A percentile compares a stretch with the other conserved stretches of the same genome.
Evolutionary conservation across 2,797 vertebrate genomes (phyloP).

Genomic region (Enteromius anoplus): DNA sequence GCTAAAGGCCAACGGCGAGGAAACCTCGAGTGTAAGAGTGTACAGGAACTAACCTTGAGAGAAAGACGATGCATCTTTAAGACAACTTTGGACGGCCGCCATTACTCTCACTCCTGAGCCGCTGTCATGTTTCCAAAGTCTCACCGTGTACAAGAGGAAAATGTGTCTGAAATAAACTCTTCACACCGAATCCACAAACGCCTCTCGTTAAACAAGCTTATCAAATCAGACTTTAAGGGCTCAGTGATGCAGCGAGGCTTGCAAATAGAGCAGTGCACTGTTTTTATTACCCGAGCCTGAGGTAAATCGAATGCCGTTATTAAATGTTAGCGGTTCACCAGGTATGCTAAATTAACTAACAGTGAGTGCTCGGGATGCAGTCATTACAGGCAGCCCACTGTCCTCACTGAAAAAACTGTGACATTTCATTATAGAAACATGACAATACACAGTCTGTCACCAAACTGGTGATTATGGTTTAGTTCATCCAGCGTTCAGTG

Average conservation of each 20-base stretch:
- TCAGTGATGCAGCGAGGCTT: constrained; percentile 58
- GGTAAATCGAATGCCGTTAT: constrained; percentile 61
- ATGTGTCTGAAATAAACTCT: constrained; percentile 45
- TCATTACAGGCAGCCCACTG: constrained; percentile 50
- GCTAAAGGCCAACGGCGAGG: constrained; percentile 1
- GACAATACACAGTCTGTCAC: constrained; percentile 38
- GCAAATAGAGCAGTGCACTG: constrained; percentile 63
- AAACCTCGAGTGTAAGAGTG: background rate
- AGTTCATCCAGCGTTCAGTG: constrained; percentile 14
- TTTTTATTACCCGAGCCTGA: constrained; percentile 63
- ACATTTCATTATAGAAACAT: constrained; percentile 51
- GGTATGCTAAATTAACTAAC: constrained; percentile 73
- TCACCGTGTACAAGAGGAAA: constrained; percentile 25
- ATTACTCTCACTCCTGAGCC: constrained; percentile 38
- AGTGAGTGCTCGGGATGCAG: constrained; percentile 58
- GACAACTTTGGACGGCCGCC: constrained; percentile 43
- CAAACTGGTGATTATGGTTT: constrained; percentile 39
- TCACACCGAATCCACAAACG: constrained; percentile 57
- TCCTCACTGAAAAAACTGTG: constrained; percentile 28
- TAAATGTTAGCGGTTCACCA: constrained; percentile 64
- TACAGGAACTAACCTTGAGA: constrained; percentile 18
- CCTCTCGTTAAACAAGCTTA: constrained; percentile 60
- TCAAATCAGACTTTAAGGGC: constrained; percentile 61
- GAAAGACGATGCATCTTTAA: constrained; percentile 42
- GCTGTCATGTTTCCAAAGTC: constrained; percentile 34